These are phyloP conservation scores for Drosophila gaucha DNA, from an alignment of 2,888 invertebrate species.

Conservation along the genomic window DNA sequence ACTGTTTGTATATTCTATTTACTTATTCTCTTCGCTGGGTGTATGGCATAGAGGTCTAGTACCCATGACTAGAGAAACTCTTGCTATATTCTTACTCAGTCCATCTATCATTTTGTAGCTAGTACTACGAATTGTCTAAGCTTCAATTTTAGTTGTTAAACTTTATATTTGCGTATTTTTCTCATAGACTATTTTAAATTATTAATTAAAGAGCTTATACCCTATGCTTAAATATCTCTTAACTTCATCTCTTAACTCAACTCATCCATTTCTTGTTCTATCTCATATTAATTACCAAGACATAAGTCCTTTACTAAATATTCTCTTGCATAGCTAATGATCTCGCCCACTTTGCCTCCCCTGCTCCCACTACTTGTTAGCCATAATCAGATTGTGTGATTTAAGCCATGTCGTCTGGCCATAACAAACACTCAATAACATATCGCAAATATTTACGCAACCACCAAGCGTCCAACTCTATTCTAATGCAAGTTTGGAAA, in stretches of 20 bases:
- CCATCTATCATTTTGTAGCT: no score
- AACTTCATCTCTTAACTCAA: no score
- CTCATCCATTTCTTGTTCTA: no score
- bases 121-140: no score
- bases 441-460: slow-evolving; percentile 60
- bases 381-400: slow-evolving; percentile 54
- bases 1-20: not conserved
- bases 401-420: slow-evolving; percentile 48
- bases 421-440: slow-evolving; percentile 69
- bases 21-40: not conserved
- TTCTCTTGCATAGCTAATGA: slow-evolving; percentile 3
- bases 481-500: slow-evolving; percentile 46
- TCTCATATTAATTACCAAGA: slow-evolving; percentile 10
- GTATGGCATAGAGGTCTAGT: not conserved
- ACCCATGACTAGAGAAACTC: not conserved
- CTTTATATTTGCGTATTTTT: no score
- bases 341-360: not conserved
- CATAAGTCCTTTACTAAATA: not conserved
- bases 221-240: not conserved
- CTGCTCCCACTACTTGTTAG: slow-evolving; percentile 1
- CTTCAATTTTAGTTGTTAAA: no score
- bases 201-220: not conserved
- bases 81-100: no score
- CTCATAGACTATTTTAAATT: no score
- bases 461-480: slow-evolving; percentile 24